Conservation (phyloP, 2,113 vertebrate species). For the Varanus komodoensis region DNA sequence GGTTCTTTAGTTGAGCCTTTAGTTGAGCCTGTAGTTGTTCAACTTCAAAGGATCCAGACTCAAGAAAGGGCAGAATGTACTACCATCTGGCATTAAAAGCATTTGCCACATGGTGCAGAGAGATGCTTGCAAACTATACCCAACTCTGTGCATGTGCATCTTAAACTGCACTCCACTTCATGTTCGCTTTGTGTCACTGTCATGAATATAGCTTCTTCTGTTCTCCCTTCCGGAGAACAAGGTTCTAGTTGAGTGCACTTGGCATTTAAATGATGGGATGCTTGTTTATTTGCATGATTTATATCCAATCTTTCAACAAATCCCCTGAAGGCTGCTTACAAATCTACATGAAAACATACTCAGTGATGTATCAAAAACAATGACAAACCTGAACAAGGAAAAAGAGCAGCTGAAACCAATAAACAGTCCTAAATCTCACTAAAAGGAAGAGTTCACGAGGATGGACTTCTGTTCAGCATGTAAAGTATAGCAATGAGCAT, state of each 20-base stretch:
- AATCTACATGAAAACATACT: neutral
- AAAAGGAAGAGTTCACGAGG: neutral
- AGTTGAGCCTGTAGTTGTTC: neutral
- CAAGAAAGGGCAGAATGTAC: neutral
- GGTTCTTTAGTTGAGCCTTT: neutral
- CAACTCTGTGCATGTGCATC: neutral
- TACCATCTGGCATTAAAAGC: neutral
- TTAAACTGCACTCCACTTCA: neutral
- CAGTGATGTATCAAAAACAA: neutral
- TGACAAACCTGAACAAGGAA: neutral
- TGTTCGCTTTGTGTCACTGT: neutral
- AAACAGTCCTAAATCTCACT: neutral
- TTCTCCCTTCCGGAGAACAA: neutral
- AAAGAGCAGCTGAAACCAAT: neutral
- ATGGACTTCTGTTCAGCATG: neutral
- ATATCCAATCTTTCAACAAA: neutral
- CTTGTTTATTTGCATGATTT: neutral
- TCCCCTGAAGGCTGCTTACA: neutral
- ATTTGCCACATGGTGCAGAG: neutral
- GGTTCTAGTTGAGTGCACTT: neutral
- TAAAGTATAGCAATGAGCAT: neutral
- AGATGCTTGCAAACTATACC: neutral
- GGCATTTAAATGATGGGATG: neutral
- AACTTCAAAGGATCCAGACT: neutral
- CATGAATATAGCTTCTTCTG: neutral